These are phyloP conservation scores for Drosophila mercatorum DNA, from an alignment of 2,888 invertebrate genomes.

Conservation along the genomic window DNA sequence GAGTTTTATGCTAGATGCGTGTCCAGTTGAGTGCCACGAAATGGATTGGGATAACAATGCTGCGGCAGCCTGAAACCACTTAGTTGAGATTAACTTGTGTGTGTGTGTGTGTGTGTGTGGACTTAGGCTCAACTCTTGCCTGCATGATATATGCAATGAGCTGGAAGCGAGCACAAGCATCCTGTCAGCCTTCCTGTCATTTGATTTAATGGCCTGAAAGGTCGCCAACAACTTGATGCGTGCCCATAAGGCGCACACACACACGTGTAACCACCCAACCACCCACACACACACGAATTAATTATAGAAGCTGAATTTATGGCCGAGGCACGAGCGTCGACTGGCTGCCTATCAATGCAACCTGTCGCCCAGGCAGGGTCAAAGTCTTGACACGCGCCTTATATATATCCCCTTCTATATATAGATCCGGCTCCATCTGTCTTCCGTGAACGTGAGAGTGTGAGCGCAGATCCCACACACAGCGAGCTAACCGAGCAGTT, in stretches of 20 bases:
- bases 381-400: conserved; percentile 38
- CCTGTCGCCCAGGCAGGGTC: conserved; percentile 31
- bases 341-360: conserved; percentile 19
- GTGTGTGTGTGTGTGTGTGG: conserved; percentile 19
- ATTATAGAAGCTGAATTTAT: conserved; percentile 47
- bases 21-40: conserved; percentile 51
- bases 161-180: conserved; percentile 53
- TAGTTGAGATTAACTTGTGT: conserved; percentile 69
- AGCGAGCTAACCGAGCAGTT: conserved; percentile 83
- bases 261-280: background rate
- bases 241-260: conserved; percentile 34
- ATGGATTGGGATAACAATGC: conserved; percentile 65
- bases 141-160: conserved; percentile 66
- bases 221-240: conserved; percentile 61
- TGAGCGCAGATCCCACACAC: conserved; percentile 44
- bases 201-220: conserved; percentile 67
- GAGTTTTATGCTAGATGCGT: conserved; percentile 16
- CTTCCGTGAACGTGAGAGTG: conserved; percentile 82
- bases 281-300: conserved; percentile 19
- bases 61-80: conserved; percentile 62
- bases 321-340: conserved; percentile 14
- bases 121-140: conserved; percentile 28
- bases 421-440: conserved; percentile 65
- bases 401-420: conserved; percentile 6
- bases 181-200: conserved; percentile 58